Percentiles rank a stretch among this genome's conserved stretches.
Evolutionary conservation across 1,140 invertebrate genomes (phyloP).

Genomic region (Amyelois transitella): DNA sequence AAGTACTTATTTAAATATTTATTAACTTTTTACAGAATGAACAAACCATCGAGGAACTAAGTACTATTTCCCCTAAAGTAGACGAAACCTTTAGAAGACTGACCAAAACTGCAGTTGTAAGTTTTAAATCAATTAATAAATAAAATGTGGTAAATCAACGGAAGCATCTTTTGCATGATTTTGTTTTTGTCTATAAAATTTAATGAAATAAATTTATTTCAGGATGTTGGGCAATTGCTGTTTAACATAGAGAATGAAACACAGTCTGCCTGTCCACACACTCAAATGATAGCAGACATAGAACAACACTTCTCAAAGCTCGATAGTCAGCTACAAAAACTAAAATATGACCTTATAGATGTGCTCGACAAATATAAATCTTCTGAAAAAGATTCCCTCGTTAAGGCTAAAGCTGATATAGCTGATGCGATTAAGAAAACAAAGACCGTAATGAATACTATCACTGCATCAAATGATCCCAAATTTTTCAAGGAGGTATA

Average conservation of each 20-base stretch:
- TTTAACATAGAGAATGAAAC: slow-evolving; percentile 40
- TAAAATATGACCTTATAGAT: slow-evolving; percentile 35
- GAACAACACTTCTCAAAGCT: slow-evolving; percentile 57
- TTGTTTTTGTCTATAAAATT: neutral
- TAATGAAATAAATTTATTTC: slow-evolving; percentile 12
- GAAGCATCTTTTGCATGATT: too few relatives aligned
- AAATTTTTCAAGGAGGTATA: slow-evolving; percentile 40
- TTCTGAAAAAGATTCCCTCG: slow-evolving; percentile 40
- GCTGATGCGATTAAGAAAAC: slow-evolving; percentile 36
- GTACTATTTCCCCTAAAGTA: slow-evolving; percentile 41
- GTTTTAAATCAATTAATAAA: slow-evolving; percentile 14
- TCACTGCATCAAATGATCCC: slow-evolving; percentile 30
- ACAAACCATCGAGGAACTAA: slow-evolving; percentile 34
- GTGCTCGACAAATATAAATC: slow-evolving; percentile 34
- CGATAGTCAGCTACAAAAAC: slow-evolving; percentile 36
- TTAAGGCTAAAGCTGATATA: slow-evolving; percentile 36
- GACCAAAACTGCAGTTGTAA: slow-evolving; percentile 60
- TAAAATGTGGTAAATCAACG: too few relatives aligned
- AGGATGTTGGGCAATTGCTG: slow-evolving; percentile 53
- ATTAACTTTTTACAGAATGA: slow-evolving; percentile 54
- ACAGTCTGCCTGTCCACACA: slow-evolving; percentile 23
- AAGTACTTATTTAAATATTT: too few relatives aligned
- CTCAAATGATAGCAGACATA: slow-evolving; percentile 30
- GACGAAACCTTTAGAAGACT: slow-evolving; percentile 55
- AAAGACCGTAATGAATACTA: slow-evolving; percentile 28